Base-by-base conservation (phyloP, 2,113 vertebrate species). In the Rhipidura dahli region DNA sequence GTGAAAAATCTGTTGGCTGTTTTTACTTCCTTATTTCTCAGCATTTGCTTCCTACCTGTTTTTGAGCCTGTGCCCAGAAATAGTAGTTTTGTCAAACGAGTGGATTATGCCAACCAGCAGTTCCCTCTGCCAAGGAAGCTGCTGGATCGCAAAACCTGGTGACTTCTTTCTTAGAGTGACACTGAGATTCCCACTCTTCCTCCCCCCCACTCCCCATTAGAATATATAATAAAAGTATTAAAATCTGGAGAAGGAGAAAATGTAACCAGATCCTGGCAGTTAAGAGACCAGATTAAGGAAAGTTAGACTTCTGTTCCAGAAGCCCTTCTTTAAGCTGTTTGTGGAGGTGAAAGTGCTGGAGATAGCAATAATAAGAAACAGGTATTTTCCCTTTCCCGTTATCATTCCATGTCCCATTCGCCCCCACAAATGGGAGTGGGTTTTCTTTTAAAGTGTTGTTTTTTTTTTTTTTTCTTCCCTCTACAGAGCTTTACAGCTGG, bases 41-140 rank as follows among this genome's bases (percentile, higher is more conserved):
- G 98, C 98, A 96, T 98, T 98, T 98, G 98, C 98, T 98, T 98
- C 98, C 98, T 99, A 98, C 98, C 98, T 98, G 98, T 97, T 98
- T 98, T 98, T 99, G 98, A 99, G 98, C 70, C 80, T 15, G 95
- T 99, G 98, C 98, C 98, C 98, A 98, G 98, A 98, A 98, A 98
- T 98, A 98, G 98, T 98, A 98, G 98, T 98, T 98, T 98, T 98
- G 97, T 98, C 98, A 98, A 98, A 97, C 42, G 97, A 98, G 97
- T 96, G 91, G 95, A 97, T 97, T 96, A 97, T 98, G 98, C 98
- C 98, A 98, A 97, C 97, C 98, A 97, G 98, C 96, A 97, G 93
- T 90, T 93, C 91, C 83, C 70, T 84, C 96, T 98, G 98, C 98
- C 98, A 98, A 97, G 94, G 97, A 97, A 98, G 96, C 98, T 98